These are phyloP conservation scores for Phymastichus coffea DNA, from an alignment of 1,140 invertebrate species.

Conservation along the genomic window DNA sequence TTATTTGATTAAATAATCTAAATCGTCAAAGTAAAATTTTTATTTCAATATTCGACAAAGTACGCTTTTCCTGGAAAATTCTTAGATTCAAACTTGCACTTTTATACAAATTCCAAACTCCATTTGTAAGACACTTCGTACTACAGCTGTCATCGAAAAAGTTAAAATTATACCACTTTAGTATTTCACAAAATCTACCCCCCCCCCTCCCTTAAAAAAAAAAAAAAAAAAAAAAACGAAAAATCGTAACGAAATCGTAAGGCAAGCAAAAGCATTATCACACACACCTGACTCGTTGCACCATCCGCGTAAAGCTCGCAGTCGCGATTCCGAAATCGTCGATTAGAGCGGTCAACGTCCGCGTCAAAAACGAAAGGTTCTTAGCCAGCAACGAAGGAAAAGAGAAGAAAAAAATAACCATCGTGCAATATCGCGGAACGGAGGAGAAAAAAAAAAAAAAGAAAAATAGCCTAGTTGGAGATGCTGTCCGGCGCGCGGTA, in stretches of 20 bases:
- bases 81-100: no score
- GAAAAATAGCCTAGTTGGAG: not conserved
- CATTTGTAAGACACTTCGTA: no score
- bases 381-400: not conserved
- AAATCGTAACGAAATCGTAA: not conserved
- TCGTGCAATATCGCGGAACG: slow-evolving; percentile 4
- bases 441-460: not conserved
- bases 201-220: no score
- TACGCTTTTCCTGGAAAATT: no score
- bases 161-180: no score
- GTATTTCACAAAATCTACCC: no score
- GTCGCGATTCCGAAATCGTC: slow-evolving; percentile 15
- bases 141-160: no score
- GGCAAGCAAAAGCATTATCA: not conserved
- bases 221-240: not conserved
- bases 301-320: not conserved
- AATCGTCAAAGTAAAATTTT: no score
- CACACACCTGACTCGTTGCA: not conserved
- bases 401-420: slow-evolving; percentile 10
- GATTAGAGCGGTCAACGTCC: slow-evolving; percentile 13
- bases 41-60: no score
- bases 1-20: no score
- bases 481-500: slow-evolving; percentile 17
- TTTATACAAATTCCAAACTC: no score
- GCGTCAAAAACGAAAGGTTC: slow-evolving; percentile 22